phyloP scores from a whole-genome alignment of 1,140 invertebrate genomes.

The Theocolax elegans region DNA sequence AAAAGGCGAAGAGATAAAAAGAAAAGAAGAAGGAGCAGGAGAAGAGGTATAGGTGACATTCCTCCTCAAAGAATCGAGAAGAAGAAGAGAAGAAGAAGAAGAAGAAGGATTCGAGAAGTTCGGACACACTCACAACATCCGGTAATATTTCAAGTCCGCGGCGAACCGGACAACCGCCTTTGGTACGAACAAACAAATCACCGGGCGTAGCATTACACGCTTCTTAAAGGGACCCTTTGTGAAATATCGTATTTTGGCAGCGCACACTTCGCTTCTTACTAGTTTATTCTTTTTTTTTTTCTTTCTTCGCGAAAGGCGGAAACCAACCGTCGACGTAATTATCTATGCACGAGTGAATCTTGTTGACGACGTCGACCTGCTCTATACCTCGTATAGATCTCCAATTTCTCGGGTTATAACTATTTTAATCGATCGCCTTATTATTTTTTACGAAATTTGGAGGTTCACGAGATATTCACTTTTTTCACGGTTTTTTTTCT shows the following conservation, averaged over 20 bases:
- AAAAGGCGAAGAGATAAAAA: not conserved
- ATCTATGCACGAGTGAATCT: too few relatives aligned
- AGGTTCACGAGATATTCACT: too few relatives aligned
- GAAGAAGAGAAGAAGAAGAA: not conserved
- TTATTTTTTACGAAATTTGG: too few relatives aligned
- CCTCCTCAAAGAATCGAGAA: not conserved
- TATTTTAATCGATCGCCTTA: too few relatives aligned
- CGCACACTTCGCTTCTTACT: not conserved
- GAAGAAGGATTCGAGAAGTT: slow-evolving; percentile 1
- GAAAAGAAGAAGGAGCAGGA: not conserved
- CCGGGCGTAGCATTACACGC: slow-evolving; percentile 35
- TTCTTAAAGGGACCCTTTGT: slow-evolving; percentile 27
- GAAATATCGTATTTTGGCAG: slow-evolving; percentile 37
- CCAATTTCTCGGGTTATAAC: too few relatives aligned
- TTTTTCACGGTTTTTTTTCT: too few relatives aligned
- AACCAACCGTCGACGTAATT: not conserved
- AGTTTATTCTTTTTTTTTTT: too few relatives aligned
- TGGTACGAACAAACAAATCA: slow-evolving; percentile 40
- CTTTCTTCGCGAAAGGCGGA: not conserved
- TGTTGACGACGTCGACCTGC: too few relatives aligned
- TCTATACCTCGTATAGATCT: too few relatives aligned
- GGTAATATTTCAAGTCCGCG: slow-evolving; percentile 41
- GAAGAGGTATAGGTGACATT: not conserved
- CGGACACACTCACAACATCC: slow-evolving; percentile 37
- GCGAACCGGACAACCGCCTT: slow-evolving; percentile 15